These are phyloP conservation scores for Dicrostonyx torquatus DNA, from an alignment of 2,797 vertebrate genomes.

Conservation along the genomic window DNA sequence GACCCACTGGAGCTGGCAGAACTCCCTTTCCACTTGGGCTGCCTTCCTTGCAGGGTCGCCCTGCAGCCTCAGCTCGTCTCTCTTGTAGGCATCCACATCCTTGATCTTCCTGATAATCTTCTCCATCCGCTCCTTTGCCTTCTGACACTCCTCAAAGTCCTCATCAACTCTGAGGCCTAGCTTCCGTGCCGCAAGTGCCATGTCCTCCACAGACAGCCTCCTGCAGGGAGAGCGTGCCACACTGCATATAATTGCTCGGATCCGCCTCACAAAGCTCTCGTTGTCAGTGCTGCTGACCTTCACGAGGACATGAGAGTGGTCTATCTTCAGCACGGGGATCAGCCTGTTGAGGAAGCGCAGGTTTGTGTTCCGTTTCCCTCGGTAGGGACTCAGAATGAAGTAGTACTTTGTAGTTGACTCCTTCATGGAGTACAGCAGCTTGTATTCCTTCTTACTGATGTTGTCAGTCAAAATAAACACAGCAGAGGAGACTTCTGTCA, in stretches of 20 bases:
- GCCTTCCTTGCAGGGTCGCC: conserved; percentile 85
- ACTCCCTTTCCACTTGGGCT: conserved; percentile 86
- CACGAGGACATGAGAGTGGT: conserved; percentile 73
- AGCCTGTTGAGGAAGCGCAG: conserved; percentile 73
- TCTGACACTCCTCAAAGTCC: conserved; percentile 85
- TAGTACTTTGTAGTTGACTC: conserved; percentile 73
- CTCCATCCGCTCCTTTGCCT: conserved; percentile 81
- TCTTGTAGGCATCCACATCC: conserved; percentile 76
- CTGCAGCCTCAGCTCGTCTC: conserved; percentile 88
- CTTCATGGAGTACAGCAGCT: conserved; percentile 69
- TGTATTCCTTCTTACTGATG: conserved; percentile 85
- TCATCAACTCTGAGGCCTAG: conserved; percentile 88
- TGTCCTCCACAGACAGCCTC: conserved; percentile 85
- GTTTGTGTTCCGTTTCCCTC: conserved; percentile 68
- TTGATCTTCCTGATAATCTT: conserved; percentile 82
- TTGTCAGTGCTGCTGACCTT: conserved; percentile 76
- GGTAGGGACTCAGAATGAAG: conserved; percentile 80
- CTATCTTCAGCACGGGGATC: conserved; percentile 69
- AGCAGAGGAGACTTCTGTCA: conserved; percentile 87
- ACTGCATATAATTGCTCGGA: conserved; percentile 39
- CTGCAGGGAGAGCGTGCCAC: conserved; percentile 78
- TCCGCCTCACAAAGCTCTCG: conserved; percentile 58
- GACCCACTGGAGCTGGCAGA: conserved; percentile 81
- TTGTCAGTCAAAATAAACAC: conserved; percentile 90
- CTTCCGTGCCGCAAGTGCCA: conserved; percentile 81